These are phyloP conservation scores for Calyptomena viridis DNA, from an alignment of 2,113 vertebrate species.

Conservation along the genomic window DNA sequence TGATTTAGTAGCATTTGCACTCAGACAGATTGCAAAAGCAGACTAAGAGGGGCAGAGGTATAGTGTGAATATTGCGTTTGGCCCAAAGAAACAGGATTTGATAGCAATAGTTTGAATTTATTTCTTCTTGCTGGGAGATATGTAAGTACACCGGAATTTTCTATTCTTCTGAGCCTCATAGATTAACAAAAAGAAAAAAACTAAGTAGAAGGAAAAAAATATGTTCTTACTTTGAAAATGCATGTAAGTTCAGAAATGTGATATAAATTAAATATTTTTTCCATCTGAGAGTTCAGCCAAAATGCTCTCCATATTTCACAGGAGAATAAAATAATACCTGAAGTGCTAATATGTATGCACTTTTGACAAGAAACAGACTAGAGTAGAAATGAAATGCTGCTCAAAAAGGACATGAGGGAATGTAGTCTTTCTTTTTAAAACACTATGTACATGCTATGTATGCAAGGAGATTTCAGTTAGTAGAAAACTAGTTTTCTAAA, in stretches of 20 bases:
- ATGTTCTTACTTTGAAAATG: constrained; percentile 14
- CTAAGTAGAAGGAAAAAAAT: background rate
- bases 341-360: background rate
- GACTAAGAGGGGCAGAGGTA: background rate
- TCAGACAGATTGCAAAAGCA: background rate
- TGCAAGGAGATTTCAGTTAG: background rate
- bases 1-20: background rate
- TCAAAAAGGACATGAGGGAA: background rate
- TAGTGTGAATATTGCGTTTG: background rate
- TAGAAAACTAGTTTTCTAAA: background rate
- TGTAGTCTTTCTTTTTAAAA: background rate
- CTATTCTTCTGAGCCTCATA: background rate
- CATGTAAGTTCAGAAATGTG: background rate
- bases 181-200: background rate
- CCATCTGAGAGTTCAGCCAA: constrained; percentile 42
- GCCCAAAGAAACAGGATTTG: background rate
- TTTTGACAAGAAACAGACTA: constrained; percentile 36
- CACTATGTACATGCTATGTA: background rate
- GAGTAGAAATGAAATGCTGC: background rate
- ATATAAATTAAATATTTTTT: constrained; percentile 53
- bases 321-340: constrained; percentile 25
- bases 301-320: constrained; percentile 23
- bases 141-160: background rate
- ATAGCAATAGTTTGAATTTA: background rate
- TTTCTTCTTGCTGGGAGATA: background rate